Evolutionary conservation across 2,797 vertebrate species (phyloP).

Genomic region (Vultur gryphus): DNA sequence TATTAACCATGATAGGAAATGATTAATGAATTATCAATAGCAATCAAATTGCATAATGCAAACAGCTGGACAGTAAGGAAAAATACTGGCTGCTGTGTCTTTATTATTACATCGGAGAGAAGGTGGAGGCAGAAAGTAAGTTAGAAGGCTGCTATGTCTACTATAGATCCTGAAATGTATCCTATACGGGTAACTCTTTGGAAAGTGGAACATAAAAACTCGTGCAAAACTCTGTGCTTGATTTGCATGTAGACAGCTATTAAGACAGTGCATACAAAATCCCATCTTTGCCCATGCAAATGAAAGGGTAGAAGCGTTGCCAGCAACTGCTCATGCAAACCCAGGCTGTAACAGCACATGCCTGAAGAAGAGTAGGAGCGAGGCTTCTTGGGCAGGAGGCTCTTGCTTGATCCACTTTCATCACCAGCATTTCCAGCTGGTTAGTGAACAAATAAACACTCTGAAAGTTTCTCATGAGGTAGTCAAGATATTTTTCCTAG

Average conservation of each 20-base stretch:
- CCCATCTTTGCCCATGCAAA: neutral
- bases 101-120: neutral
- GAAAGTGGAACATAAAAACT: neutral
- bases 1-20: slow-evolving; percentile 61
- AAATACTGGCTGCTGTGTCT: slow-evolving; percentile 16
- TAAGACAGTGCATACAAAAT: neutral
- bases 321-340: neutral
- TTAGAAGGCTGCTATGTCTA: neutral
- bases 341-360: accelerated
- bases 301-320: neutral
- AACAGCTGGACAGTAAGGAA: neutral
- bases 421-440: neutral
- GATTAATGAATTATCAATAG: slow-evolving; percentile 55
- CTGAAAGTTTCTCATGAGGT: neutral
- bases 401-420: neutral
- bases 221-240: neutral
- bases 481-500: neutral
- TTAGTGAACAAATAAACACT: neutral
- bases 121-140: neutral
- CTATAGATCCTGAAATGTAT: neutral
- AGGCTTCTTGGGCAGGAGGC: neutral
- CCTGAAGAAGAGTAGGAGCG: neutral
- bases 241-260: neutral
- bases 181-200: neutral
- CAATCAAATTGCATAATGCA: slow-evolving; percentile 28